Base-by-base conservation (phyloP, 92 coral and sea anemone genomes). In the Chrysogorgia sp. region DNA sequence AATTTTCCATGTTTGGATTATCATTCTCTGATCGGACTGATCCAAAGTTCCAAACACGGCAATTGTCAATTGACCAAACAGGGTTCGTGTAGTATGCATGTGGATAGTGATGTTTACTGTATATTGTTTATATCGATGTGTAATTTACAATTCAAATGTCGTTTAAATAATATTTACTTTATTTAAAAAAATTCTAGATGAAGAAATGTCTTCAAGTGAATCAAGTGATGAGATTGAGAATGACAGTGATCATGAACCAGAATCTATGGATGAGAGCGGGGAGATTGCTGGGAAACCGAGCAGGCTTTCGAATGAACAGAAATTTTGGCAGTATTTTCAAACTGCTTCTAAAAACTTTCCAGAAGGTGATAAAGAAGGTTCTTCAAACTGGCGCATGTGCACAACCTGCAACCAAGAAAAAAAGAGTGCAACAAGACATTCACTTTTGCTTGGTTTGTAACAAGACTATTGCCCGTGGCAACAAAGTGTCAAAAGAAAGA, bases 261-360 rank as follows among this genome's bases (percentile, higher is more conserved):
- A 30, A 30, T 21, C 28, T 21, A 34, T 20, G 22, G 6, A 21
- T 21, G 69, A 63, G 69, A 30, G 35, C 20, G 69, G 29, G 19
- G 35, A 63, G 20, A 50, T 68, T 40, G 58, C 58, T 68, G 76
- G 57, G 43, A 37, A 43, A 68, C 29, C 58, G 26, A 68, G 58
- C 57, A 50, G 47, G 30, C 12, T 25, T 25, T 40, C 28, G 41
- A 68, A 32, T 68, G 76, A 50, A 33, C 59, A 22, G 19, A 68
- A 68, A 23, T 68, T 70, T 70, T 70, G 19, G 33, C 76, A 70
- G 37, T 70, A 70, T 70, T 70, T 70, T 70, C 59, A 53, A 45
- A 70, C 30, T n/a, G 76, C 76, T 43, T 70, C 57, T 26, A 70
- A 70, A 37, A 13, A 10, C 40, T 29, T 53, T 34, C 33, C 76